Conservation (phyloP, 2,797 vertebrate genomes). For the Austrolebias charrua region DNA sequence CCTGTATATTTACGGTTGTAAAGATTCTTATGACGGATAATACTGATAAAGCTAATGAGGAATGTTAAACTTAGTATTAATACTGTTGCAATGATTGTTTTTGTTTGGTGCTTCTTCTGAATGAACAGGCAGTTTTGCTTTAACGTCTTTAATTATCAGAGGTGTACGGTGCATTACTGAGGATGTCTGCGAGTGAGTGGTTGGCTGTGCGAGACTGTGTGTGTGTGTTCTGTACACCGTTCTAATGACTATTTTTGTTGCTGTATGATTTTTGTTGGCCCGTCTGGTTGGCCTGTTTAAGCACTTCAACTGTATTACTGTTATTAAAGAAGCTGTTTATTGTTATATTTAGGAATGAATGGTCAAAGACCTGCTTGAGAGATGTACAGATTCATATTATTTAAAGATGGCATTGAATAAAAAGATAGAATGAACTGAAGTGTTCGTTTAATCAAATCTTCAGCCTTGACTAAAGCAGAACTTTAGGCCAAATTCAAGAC, state of each 20-base stretch:
- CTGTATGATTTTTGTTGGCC: constrained; percentile 51
- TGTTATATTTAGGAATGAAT: constrained; percentile 65
- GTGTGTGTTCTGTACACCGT: constrained; percentile 28
- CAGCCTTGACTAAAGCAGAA: not conserved
- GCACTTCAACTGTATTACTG: constrained; percentile 75
- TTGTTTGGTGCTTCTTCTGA: constrained; percentile 66
- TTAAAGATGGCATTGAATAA: constrained; percentile 77
- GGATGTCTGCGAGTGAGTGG: constrained; percentile 8
- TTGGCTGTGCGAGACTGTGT: not conserved
- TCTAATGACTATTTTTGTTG: constrained; percentile 53
- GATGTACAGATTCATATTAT: constrained; percentile 78
- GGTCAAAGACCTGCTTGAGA: constrained; percentile 68
- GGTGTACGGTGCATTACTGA: constrained; percentile 51
- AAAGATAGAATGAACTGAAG: constrained; percentile 59
- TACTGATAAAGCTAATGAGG: constrained; percentile 55
- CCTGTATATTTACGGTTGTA: constrained; percentile 52
- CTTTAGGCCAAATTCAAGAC: not conserved
- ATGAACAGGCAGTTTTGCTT: constrained; percentile 60
- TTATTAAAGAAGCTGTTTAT: constrained; percentile 62
- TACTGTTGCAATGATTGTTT: constrained; percentile 56
- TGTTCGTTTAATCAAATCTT: not conserved
- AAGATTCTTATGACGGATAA: constrained; percentile 55
- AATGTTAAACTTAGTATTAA: constrained; percentile 75
- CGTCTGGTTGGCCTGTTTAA: constrained; percentile 58
- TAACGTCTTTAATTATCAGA: constrained; percentile 61